A percentile compares a stretch with the other conserved stretches of the same genome.
Conservation (phyloP, 1,140 invertebrate species). For the Akabosia matsudoensis region DNA sequence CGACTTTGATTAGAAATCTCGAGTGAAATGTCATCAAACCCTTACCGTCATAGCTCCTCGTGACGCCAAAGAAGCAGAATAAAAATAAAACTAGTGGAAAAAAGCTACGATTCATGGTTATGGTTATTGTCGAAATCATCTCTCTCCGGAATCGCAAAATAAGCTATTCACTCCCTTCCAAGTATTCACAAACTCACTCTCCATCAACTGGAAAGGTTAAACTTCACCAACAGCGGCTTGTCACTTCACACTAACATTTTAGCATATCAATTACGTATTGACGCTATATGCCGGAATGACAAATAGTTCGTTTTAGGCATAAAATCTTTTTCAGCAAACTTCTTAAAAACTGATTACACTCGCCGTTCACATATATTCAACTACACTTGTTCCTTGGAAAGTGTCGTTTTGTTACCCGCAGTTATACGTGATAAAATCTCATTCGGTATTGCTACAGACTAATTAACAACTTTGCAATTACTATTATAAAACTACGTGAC, state of each 20-base stretch:
- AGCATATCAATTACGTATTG: neutral
- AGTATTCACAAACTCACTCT: neutral
- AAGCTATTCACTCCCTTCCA: neutral
- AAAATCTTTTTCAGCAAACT: neutral
- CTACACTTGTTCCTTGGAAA: too few species aligned
- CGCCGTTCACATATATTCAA: too few species aligned
- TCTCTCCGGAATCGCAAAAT: neutral
- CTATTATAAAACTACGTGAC: neutral
- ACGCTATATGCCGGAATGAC: neutral
- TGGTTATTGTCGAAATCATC: neutral
- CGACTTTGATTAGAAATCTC: neutral
- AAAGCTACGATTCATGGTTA: neutral
- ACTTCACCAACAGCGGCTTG: neutral
- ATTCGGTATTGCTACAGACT: too few species aligned
- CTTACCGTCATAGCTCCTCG: constrained; percentile 21
- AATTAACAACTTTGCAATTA: too few species aligned
- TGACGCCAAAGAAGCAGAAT: neutral
- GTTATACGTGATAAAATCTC: too few species aligned
- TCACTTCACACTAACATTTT: neutral
- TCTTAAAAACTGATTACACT: too few species aligned
- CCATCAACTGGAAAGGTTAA: too few species aligned
- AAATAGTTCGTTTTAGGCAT: neutral
- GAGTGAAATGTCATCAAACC: neutral
- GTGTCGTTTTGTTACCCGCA: too few species aligned
- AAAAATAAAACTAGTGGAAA: neutral